Evolutionary conservation across 2,888 invertebrate species (phyloP), one percentile per base, ranked within the genome.

Genomic region (Stegana nigrithorax): DNA sequence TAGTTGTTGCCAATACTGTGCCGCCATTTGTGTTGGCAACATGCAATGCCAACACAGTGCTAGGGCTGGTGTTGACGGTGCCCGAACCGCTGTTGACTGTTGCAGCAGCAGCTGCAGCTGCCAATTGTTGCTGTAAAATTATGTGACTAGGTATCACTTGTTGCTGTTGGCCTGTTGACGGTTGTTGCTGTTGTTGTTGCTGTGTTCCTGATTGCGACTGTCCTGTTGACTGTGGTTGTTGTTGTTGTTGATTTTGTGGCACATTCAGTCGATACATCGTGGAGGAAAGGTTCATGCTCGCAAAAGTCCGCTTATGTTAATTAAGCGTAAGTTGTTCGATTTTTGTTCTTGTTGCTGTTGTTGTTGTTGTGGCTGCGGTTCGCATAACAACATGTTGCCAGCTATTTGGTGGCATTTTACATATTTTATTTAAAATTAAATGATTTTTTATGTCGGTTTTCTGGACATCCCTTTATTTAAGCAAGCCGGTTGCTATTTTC

Each of bases 231-330:
- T 65, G 66, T 42, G 65, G 69, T 62, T 71, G 75, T 47, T 78
- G 80, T 65, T 75, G 79, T 58, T 75, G 76, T 62, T 82, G 77
- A 61, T 75, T 79, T 66, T 75, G 75, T 63, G 73, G 75, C 67
- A 79, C 81, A 81, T 85, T 85, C 73, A 84, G 74, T 68, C 83
- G 84, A 78, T 83, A 85, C 85, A 85, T 84, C 71, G 78, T 74
- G 75, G 72, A 74, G 73, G 78, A 73, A 67, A 78, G 68, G 68
- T 73, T 75, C 69, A 79, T 78, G 72, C 59, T 56, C n/a, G 8
- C 47, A 45, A 12, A 50, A 10, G 44, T 19, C 25, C 29, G 21
- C 10, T 53, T 60, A 51, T 42, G n/a, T n/a, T 17, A 12, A 23
- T 47, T 23, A 47, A 23, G 23, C 45, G 23, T 23, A 23, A 23